Base-by-base conservation (phyloP, 2,888 invertebrate genomes). In the Ormyrus rosae region DNA sequence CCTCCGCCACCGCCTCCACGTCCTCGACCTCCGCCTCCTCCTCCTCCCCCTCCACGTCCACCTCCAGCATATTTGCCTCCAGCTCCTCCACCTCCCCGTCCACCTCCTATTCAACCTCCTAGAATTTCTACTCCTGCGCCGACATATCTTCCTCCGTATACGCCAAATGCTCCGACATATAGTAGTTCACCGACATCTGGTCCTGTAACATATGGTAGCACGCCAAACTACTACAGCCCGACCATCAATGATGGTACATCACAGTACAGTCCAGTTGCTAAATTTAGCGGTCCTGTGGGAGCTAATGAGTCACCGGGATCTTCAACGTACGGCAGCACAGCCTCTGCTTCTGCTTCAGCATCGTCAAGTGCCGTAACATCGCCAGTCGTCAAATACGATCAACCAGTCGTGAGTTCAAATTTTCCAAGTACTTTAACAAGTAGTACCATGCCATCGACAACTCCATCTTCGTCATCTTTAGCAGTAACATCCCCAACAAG, bases 21-120 rank as follows among this genome's bases (percentile, higher is more conserved):
- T 2, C 81, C 71, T n/a, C 71, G 75, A 0, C 80, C 81, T 7
- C 77, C 80, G 6, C 80, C 75, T 7, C 73, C 69, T 0, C 69
- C 81, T 2, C 51, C 77, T 2, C 81, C 81, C 4, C 79, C 83
- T 6, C 45, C 78, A 6, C 78, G 68, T 55, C 68, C 80, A 6
- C 78, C 81, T 7, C 67, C 81, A 55, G 71, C 74, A 19, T 71
- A 67, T 7, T 69, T 74, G 45, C 34, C 83, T 5, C 85, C 48
- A 13, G 83, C 6, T 65, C 86, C 86, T n/a, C 86, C 86, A 13
- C 69, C 19, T 11, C n/a, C 6, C 63, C 86, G 86, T n/a, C 86
- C 86, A 11, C 69, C 19, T 11, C n/a, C 58, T 13, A 53, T 64
- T 6, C 53, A 34, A 13, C 67, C 79, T 6, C 53, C 75, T 13